A percentile compares a stretch with the other conserved stretches of the same genome.
Conservation (phyloP, 2,113 vertebrate species). For the Opisthocomus hoazin region DNA sequence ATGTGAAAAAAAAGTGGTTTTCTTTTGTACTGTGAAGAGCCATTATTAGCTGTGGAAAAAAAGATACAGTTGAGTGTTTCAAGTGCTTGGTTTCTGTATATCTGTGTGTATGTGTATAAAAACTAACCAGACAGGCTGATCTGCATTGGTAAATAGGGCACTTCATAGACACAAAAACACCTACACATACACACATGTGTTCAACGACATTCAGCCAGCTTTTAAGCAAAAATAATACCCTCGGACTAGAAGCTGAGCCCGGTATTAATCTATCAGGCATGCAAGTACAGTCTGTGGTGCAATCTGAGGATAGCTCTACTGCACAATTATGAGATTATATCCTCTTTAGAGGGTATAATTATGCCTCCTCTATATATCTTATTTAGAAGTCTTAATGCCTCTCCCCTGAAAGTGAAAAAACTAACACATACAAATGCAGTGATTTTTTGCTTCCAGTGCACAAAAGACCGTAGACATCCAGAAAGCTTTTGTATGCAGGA, state of each 20-base stretch:
- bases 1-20: neutral
- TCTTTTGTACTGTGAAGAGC: slow-evolving; percentile 33
- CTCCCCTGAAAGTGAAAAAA: neutral
- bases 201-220: slow-evolving; percentile 42
- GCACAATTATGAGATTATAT: slow-evolving; percentile 38
- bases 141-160: slow-evolving; percentile 26
- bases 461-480: neutral
- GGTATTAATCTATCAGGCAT: slow-evolving; percentile 47
- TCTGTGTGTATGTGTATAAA: slow-evolving; percentile 5
- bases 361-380: slow-evolving; percentile 41
- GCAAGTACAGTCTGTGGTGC: slow-evolving; percentile 15
- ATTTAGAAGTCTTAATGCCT: slow-evolving; percentile 8
- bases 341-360: slow-evolving; percentile 54
- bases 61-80: slow-evolving; percentile 35
- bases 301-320: slow-evolving; percentile 60
- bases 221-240: slow-evolving; percentile 53
- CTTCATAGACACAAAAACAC: neutral
- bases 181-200: neutral
- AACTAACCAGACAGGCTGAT: slow-evolving; percentile 15
- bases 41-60: slow-evolving; percentile 26
- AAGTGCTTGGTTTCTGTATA: slow-evolving; percentile 28
- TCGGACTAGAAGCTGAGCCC: neutral
- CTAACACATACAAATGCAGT: neutral
- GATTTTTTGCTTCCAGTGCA: neutral
- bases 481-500: slow-evolving; percentile 11